Conservation (phyloP, 2,797 vertebrate genomes). For the Vespertilio murinus region DNA sequence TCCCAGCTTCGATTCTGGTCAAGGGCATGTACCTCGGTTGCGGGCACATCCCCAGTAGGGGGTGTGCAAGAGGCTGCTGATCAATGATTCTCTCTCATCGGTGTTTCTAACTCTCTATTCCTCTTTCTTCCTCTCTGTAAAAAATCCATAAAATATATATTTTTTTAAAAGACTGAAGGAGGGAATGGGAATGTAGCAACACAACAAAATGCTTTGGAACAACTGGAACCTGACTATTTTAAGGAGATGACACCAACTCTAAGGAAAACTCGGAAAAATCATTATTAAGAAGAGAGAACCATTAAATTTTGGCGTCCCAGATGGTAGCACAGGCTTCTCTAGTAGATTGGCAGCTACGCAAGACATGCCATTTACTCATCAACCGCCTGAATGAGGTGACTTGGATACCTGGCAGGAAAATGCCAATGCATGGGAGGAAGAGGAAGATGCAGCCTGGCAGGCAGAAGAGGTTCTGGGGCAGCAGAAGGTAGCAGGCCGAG, state of each 20-base stretch:
- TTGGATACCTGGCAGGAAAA: conserved; percentile 98
- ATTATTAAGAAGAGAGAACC: conserved; percentile 98
- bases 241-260: conserved; percentile 99
- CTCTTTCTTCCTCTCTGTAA: no score
- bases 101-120: no score
- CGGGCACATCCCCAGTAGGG: no score
- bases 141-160: no score
- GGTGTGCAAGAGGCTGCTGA: no score
- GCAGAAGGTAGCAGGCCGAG: conserved; percentile 96
- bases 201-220: conserved; percentile 86
- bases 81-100: no score
- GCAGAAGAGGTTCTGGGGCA: conserved; percentile 97
- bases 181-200: conserved; percentile 92
- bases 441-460: conserved; percentile 95
- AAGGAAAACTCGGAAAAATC: conserved; percentile 99
- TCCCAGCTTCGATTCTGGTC: no score
- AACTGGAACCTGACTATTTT: conserved; percentile 96
- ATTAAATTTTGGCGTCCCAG: conserved; percentile 92
- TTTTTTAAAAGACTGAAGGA: no score
- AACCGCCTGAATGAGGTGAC: conserved; percentile 95
- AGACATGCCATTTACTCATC: conserved; percentile 94
- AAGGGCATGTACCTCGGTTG: no score
- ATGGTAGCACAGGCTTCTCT: conserved; percentile 94
- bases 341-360: conserved; percentile 96
- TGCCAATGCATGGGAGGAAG: conserved; percentile 98